These are phyloP conservation scores for Mustela nigripes DNA, from an alignment of 2,113 vertebrate genomes.

Conservation along the genomic window DNA sequence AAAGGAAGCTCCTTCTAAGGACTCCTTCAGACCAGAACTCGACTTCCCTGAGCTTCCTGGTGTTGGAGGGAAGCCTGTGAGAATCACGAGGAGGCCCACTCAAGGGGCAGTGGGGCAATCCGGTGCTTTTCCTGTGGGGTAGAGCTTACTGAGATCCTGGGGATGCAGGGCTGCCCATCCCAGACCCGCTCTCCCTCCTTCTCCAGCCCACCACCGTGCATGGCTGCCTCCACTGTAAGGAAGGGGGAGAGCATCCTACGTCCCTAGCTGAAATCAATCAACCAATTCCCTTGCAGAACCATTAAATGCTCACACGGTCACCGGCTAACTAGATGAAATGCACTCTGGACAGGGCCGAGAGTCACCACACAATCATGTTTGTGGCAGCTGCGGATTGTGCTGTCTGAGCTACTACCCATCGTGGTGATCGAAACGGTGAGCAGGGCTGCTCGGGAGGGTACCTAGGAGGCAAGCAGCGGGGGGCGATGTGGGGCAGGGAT, in stretches of 20 bases:
- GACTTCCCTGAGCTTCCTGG: neutral
- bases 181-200: too few species aligned
- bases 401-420: neutral
- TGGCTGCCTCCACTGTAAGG: too few species aligned
- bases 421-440: neutral
- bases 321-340: neutral
- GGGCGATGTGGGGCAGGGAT: rapidly evolving
- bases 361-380: neutral
- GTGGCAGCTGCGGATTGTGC: neutral
- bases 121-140: neutral
- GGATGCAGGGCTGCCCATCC: neutral
- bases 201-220: neutral
- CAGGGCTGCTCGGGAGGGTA: neutral
- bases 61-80: neutral
- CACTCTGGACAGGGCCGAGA: too few species aligned
- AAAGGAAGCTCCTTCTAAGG: slow-evolving; percentile 43
- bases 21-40: neutral
- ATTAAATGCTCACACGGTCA: neutral
- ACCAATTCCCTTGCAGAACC: too few species aligned
- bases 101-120: too few species aligned
- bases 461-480: neutral
- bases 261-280: too few species aligned
- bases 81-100: neutral
- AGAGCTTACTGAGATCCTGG: too few species aligned
- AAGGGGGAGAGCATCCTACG: neutral